Conservation (phyloP, 2,888 invertebrate species). For the Plagiodera versicolora region DNA sequence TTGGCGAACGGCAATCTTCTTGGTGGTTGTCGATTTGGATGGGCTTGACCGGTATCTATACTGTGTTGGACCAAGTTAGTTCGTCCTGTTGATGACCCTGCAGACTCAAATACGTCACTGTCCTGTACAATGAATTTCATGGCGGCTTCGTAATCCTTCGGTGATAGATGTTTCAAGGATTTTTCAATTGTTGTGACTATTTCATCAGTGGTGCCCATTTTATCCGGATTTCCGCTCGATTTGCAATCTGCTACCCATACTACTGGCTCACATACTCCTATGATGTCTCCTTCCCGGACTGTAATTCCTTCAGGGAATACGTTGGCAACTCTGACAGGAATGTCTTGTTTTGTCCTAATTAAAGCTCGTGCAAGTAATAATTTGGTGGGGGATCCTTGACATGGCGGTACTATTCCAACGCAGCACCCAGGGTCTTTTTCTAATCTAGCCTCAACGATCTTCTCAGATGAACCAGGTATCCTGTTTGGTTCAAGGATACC, state of each 20-base stretch:
- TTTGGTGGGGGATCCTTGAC: neutral
- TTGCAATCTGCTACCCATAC: no score
- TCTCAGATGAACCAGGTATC: no score
- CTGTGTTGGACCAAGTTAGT: no score
- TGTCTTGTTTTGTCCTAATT: neutral
- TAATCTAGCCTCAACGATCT: no score
- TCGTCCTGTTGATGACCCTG: neutral
- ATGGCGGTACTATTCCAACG: no score
- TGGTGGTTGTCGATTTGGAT: neutral
- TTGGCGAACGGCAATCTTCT: neutral
- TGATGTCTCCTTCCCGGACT: neutral
- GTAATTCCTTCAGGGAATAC: neutral
- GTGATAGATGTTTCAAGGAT: neutral
- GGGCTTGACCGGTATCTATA: neutral
- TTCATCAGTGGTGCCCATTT: no score
- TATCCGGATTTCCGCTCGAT: no score
- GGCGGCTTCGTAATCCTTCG: no score
- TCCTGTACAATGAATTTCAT: neutral
- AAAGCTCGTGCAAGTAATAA: neutral
- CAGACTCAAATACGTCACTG: neutral
- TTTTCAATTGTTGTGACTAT: no score
- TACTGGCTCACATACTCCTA: no score
- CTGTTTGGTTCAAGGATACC: no score
- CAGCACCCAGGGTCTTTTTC: no score
- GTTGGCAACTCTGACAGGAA: neutral